Base-by-base conservation (phyloP, 2,888 invertebrate genomes). In the Temnothorax ravouxi region DNA sequence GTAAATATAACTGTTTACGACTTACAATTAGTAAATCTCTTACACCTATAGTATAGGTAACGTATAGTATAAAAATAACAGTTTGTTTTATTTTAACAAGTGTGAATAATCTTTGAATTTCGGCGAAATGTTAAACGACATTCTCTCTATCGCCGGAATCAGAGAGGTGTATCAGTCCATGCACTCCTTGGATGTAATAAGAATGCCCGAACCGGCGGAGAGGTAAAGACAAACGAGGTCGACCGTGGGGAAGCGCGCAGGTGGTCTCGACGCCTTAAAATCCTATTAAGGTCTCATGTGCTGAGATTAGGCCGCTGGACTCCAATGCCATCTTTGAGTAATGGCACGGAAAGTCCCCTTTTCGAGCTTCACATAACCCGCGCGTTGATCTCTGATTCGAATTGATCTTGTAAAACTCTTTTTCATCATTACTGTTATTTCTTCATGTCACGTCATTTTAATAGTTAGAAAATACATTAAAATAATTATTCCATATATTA, bases 281-380 rank as follows among this genome's bases (percentile, higher is more conserved):
- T 94, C 94, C 94, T 94, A 94, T 94, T 94, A 94, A 92, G 93
- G 94, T 93, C 94, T 93, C 94, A 93, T 94, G 93, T 94, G 94
- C 93, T 86, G 94, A 94, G 94, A 94, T 94, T 94, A 94, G 92
- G 92, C 91, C 87, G 90, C 91, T 89, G 93, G 93, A 94, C 93
- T 92, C 91, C 90, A 85, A 90, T 91, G 91, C 90, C 92, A 92
- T 94, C 94, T 93, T 94, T 94, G 94, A 94, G 92, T 94, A 94
- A 94, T 94, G 92, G 93, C 91, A 91, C 85, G 87, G 91, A 91
- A 91, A 92, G 91, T 91, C 91, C 90, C 92, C 88, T 87, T 91
- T 89, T 91, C 90, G 80, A 76, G 79, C 80, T 83, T 82, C 77
- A 56, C 84, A n/a, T 59, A 80, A 56, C 18, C 41, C 47, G n/a